These are phyloP conservation scores for Microcaecilia unicolor DNA, from an alignment of 2,797 vertebrate genomes.

Conservation along the genomic window DNA sequence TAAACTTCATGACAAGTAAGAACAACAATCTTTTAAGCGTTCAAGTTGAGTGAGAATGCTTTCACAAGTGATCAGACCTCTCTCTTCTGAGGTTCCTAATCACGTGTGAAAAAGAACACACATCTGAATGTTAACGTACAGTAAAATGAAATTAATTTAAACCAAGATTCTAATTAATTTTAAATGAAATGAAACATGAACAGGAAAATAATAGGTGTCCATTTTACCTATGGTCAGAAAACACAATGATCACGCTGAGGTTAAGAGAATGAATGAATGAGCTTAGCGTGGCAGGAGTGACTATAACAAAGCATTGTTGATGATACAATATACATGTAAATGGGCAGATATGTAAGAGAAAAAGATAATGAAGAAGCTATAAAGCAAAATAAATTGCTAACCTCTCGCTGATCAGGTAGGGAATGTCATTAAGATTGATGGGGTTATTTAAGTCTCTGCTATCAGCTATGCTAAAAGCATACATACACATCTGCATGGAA, in stretches of 20 bases:
- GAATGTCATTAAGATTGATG: slow-evolving; percentile 32
- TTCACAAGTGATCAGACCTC: too few relatives aligned
- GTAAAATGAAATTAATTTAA: too few relatives aligned
- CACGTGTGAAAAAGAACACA: too few relatives aligned
- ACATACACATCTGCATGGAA: slow-evolving; percentile 11
- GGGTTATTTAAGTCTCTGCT: slow-evolving; percentile 17
- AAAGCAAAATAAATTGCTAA: slow-evolving; percentile 16
- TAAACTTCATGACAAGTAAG: too few relatives aligned
- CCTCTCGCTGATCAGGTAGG: slow-evolving; percentile 29
- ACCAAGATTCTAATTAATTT: too few relatives aligned
- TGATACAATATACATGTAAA: slow-evolving; percentile 8
- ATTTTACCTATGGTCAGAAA: background rate
- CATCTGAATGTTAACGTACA: too few relatives aligned
- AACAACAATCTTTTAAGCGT: too few relatives aligned
- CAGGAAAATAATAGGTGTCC: slow-evolving; percentile 9
- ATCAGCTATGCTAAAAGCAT: slow-evolving; percentile 16
- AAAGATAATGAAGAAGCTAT: slow-evolving; percentile 22
- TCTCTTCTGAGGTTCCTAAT: too few relatives aligned
- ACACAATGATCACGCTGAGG: background rate
- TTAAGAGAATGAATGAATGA: background rate
- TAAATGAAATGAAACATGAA: too few relatives aligned
- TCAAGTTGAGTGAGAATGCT: too few relatives aligned
- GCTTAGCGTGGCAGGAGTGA: background rate
- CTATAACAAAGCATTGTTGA: background rate
- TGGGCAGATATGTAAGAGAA: background rate